Evolutionary conservation across 2,888 invertebrate species (phyloP).

Genomic region (Dendrolimus houi): DNA sequence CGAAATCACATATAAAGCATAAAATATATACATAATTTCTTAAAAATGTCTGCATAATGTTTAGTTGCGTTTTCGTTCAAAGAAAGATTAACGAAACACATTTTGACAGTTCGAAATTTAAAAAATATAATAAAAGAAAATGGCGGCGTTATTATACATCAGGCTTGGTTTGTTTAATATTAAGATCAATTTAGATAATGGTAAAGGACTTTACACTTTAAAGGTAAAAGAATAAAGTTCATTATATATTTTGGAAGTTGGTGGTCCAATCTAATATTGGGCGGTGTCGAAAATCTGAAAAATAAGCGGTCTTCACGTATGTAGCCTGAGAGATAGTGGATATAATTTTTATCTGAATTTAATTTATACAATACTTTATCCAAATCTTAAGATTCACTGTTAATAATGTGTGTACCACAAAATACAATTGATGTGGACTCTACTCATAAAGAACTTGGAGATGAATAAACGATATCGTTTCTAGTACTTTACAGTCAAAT

Average conservation of each 20-base stretch:
- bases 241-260: conserved; percentile 17
- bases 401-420: too few relatives aligned
- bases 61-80: neutral
- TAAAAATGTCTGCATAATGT: neutral
- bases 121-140: conserved; percentile 16
- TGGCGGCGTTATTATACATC: neutral
- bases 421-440: too few relatives aligned
- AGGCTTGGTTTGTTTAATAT: conserved; percentile 28
- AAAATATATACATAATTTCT: neutral
- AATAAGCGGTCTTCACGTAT: conserved; percentile 47
- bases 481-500: too few relatives aligned
- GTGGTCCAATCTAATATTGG: conserved; percentile 55
- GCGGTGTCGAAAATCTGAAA: conserved; percentile 47
- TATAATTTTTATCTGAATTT: neutral
- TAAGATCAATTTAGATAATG: conserved; percentile 6
- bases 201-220: conserved; percentile 22
- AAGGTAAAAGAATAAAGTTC: conserved; percentile 14
- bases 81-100: conserved; percentile 15
- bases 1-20: too few relatives aligned
- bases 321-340: conserved; percentile 25
- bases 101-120: conserved; percentile 25
- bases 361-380: too few relatives aligned
- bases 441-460: too few relatives aligned
- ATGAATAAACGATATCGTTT: too few relatives aligned
- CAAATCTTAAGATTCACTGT: too few relatives aligned